phyloP scores from a whole-genome alignment of 2,888 invertebrate species.

The Stenolophus ochropezus region DNA sequence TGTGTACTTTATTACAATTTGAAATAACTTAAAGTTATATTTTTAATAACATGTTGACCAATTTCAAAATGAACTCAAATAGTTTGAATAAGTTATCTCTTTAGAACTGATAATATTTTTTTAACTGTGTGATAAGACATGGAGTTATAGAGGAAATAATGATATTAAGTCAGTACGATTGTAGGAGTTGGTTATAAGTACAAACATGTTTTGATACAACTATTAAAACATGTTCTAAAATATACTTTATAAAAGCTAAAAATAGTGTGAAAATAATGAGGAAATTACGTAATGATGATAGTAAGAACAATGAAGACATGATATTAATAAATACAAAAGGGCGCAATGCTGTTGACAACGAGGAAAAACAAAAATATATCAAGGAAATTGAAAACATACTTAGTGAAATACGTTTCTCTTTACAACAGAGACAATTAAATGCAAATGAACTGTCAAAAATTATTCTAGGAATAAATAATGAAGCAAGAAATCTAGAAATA shows the following conservation, averaged over 20 bases:
- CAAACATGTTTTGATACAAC: no score
- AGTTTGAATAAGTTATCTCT: no score
- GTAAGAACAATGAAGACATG: background rate
- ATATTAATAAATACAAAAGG: background rate
- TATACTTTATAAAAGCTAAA: background rate
- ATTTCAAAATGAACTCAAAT: no score
- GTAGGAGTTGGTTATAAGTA: no score
- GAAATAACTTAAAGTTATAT: no score
- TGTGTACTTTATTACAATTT: no score
- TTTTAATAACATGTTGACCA: no score
- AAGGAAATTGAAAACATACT: slow-evolving; percentile 17
- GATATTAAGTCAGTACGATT: no score
- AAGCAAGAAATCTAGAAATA: background rate
- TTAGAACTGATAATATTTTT: no score
- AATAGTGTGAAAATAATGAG: background rate
- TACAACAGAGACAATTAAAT: background rate
- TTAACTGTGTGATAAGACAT: no score
- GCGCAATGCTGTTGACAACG: background rate
- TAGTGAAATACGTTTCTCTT: slow-evolving; percentile 6
- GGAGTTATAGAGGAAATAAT: no score
- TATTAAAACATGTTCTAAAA: no score
- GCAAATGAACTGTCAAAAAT: background rate
- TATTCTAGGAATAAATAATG: slow-evolving; percentile 5
- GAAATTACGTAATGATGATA: background rate
- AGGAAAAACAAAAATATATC: background rate